Percentiles rank a stretch among this genome's conserved stretches.
Evolutionary conservation across 1,140 invertebrate genomes (phyloP).

Genomic region (Drosophila subobscura): DNA sequence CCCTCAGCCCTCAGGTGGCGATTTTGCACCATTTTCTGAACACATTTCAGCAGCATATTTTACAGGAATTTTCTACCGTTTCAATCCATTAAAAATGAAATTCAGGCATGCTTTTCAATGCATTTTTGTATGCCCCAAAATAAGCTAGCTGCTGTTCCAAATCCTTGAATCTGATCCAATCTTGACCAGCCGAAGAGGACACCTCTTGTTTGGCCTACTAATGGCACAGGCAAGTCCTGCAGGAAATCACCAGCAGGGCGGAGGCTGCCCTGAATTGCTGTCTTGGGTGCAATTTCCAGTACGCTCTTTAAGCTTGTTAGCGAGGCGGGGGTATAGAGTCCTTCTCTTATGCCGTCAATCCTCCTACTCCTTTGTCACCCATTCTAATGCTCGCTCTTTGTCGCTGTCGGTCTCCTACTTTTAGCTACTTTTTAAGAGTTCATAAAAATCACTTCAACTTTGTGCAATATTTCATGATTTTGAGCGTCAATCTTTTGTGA

Average conservation of each 20-base stretch:
- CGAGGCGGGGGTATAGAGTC: constrained; percentile 4
- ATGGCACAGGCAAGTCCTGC: not conserved
- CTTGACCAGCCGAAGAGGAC: not conserved
- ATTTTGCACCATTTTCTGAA: too few species aligned
- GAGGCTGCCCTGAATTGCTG: not conserved
- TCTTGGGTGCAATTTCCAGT: constrained; percentile 41
- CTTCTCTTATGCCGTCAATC: constrained; percentile 26
- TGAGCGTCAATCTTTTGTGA: constrained; percentile 63
- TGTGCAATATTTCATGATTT: constrained; percentile 77
- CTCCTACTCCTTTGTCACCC: not conserved
- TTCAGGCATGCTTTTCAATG: too few species aligned
- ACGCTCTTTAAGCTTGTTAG: constrained; percentile 70
- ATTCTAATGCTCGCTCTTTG: constrained; percentile 1
- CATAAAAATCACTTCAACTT: constrained; percentile 79
- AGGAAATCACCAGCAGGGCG: not conserved
- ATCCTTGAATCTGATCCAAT: not conserved
- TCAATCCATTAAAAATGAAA: too few species aligned
- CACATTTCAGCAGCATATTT: too few species aligned
- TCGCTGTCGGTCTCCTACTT: not conserved
- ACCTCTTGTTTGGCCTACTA: not conserved
- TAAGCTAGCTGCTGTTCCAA: too few species aligned
- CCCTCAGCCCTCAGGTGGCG: too few species aligned
- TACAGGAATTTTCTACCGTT: too few species aligned
- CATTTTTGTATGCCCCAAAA: too few species aligned
- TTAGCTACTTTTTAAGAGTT: constrained; percentile 67